phyloP scores from a whole-genome alignment of 2,888 invertebrate species.

The Eurois occulta region DNA sequence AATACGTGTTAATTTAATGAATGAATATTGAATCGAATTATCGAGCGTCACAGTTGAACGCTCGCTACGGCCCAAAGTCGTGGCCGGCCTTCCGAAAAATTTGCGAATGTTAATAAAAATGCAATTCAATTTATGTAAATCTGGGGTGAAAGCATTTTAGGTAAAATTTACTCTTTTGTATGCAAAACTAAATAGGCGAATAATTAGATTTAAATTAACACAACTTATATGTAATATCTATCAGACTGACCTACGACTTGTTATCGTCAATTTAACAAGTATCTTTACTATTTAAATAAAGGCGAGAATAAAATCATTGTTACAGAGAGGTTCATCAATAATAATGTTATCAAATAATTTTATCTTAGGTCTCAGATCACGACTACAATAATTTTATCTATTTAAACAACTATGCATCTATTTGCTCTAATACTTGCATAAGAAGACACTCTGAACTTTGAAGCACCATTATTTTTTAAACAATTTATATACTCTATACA shows the following conservation, averaged over 20 bases:
- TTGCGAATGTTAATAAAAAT: conserved; percentile 25
- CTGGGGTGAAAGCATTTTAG: conserved; percentile 42
- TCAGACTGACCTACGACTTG: conserved; percentile 62
- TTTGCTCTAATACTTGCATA: not conserved
- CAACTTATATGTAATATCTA: conserved; percentile 21
- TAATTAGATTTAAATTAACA: conserved; percentile 13
- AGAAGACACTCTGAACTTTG: not conserved
- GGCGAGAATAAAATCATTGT: conserved; percentile 16
- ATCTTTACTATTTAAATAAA: conserved; percentile 24
- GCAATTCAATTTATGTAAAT: conserved; percentile 23
- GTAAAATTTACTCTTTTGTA: conserved; percentile 45
- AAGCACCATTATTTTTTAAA: not conserved
- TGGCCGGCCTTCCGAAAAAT: conserved; percentile 10
- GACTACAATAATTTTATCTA: not conserved
- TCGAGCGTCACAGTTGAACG: not conserved
- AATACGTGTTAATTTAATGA: not conserved
- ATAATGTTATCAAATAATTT: conserved; percentile 36
- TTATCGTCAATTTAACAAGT: conserved; percentile 58
- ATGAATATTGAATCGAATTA: conserved; percentile 13
- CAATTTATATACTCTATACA: not conserved
- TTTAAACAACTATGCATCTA: not conserved
- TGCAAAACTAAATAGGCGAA: conserved; percentile 41
- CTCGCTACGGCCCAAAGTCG: not conserved
- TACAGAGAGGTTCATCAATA: conserved; percentile 34
- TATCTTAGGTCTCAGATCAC: conserved; percentile 11